phyloP scores from a whole-genome alignment of 2,113 vertebrate genomes.

The Himantopus leucocephalus region DNA sequence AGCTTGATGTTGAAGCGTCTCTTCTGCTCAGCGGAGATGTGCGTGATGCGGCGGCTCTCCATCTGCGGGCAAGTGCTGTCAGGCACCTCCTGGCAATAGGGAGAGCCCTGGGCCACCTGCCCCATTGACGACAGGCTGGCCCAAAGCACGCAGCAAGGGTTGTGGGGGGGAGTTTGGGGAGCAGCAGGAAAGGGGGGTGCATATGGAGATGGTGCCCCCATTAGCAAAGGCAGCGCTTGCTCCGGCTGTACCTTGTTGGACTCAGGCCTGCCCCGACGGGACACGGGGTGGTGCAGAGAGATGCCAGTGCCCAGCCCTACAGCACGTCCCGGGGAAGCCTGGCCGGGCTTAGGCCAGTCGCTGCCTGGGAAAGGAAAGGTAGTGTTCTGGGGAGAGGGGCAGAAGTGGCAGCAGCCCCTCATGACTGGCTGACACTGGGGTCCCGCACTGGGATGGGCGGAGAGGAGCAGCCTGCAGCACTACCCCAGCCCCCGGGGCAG shows the following conservation, averaged over 20 bases:
- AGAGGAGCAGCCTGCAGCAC: background rate
- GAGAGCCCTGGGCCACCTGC: background rate
- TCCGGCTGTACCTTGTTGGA: conserved; percentile 79
- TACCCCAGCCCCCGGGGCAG: background rate
- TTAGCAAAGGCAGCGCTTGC: accelerated
- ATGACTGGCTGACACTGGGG: background rate
- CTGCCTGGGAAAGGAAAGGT: conserved; percentile 49
- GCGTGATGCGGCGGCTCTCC: conserved; percentile 89
- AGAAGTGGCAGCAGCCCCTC: background rate
- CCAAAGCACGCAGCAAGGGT: background rate
- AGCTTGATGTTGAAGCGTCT: conserved; percentile 98
- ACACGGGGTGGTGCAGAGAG: conserved; percentile 65
- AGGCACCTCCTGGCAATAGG: background rate
- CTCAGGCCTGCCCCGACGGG: conserved; percentile 75
- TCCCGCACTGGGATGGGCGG: accelerated
- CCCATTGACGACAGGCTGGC: background rate
- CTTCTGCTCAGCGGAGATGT: conserved; percentile 97
- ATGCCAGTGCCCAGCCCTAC: conserved; percentile 64
- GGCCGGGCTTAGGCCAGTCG: conserved; percentile 43
- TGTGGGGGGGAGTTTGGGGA: background rate
- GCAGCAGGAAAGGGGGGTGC: background rate
- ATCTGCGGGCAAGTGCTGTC: conserved; percentile 50
- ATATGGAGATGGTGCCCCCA: background rate
- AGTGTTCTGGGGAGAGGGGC: background rate
- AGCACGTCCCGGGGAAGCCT: background rate